Evolutionary conservation across 1,140 invertebrate genomes (phyloP).

Genomic region (Drosophila parvula): DNA sequence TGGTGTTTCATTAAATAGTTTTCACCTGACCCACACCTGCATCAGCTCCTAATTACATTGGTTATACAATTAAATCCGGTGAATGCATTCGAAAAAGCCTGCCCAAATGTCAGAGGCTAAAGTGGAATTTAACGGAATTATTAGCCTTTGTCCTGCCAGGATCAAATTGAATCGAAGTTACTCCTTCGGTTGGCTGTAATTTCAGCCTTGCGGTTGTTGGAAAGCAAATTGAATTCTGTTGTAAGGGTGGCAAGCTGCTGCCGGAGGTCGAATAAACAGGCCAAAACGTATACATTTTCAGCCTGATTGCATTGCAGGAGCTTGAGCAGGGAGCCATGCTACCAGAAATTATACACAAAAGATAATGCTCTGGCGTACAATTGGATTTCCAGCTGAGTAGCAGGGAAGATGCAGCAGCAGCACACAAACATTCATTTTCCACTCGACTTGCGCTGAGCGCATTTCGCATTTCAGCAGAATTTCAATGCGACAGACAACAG

Average conservation of each 20-base stretch:
- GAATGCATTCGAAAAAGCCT: neutral
- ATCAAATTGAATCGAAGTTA: conserved; percentile 1
- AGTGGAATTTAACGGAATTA: conserved; percentile 3
- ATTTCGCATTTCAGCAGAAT: conserved; percentile 76
- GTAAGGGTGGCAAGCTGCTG: neutral
- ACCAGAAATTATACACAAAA: conserved; percentile 65
- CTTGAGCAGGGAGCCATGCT: conserved; percentile 1
- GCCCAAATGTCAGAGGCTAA: neutral
- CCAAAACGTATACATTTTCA: conserved; percentile 47
- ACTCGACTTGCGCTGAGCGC: conserved; percentile 73
- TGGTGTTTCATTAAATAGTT: neutral
- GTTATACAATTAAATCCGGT: conserved; percentile 5
- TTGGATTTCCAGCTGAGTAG: conserved; percentile 66
- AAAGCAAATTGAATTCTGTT: conserved; percentile 45
- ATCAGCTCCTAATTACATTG: conserved; percentile 1
- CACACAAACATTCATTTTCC: conserved; percentile 74
- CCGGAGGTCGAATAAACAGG: conserved; percentile 30
- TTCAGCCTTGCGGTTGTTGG: conserved; percentile 31
- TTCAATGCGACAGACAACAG: conserved; percentile 71
- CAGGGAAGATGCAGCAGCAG: conserved; percentile 11
- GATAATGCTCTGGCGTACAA: conserved; percentile 65
- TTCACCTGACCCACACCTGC: neutral
- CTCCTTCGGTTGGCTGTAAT: conserved; percentile 16
- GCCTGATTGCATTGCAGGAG: conserved; percentile 36
- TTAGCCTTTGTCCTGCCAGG: conserved; percentile 12